Conservation (phyloP, 2,113 vertebrate genomes). For the Motacilla alba region DNA sequence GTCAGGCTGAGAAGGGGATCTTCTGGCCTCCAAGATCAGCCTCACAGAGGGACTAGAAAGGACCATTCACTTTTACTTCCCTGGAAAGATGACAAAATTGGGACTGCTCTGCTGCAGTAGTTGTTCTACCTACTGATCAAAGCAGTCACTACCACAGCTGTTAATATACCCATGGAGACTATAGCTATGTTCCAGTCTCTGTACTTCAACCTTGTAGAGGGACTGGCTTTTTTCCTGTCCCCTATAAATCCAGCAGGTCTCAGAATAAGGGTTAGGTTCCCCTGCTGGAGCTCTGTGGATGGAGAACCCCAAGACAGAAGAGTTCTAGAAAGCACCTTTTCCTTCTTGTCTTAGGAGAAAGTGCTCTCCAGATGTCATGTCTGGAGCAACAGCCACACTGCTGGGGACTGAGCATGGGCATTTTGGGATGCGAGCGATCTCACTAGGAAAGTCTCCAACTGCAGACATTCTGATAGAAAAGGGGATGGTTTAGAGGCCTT, state of each 20-base stretch:
- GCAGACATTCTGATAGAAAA: not conserved
- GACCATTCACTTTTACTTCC: not conserved
- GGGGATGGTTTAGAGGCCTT: not conserved
- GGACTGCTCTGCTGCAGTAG: not conserved
- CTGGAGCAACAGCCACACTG: not conserved
- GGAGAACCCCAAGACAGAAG: not conserved
- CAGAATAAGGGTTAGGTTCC: not conserved
- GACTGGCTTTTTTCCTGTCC: not conserved
- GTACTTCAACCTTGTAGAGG: not conserved
- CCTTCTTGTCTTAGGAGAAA: not conserved
- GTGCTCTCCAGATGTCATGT: not conserved
- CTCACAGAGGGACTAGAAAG: not conserved
- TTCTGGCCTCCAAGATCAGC: not conserved
- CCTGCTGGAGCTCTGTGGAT: not conserved
- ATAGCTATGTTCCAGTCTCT: fast-evolving
- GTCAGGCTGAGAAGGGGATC: too few species aligned
- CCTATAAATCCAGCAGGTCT: not conserved
- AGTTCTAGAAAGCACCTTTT: not conserved
- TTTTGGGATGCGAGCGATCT: not conserved
- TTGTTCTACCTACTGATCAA: not conserved
- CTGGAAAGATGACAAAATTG: not conserved
- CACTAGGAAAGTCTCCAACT: not conserved
- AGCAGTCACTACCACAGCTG: not conserved
- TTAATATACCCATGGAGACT: not conserved
- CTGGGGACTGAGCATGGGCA: not conserved